Evolutionary conservation across 2,113 vertebrate species (phyloP).

Genomic region (Vimba vimba): DNA sequence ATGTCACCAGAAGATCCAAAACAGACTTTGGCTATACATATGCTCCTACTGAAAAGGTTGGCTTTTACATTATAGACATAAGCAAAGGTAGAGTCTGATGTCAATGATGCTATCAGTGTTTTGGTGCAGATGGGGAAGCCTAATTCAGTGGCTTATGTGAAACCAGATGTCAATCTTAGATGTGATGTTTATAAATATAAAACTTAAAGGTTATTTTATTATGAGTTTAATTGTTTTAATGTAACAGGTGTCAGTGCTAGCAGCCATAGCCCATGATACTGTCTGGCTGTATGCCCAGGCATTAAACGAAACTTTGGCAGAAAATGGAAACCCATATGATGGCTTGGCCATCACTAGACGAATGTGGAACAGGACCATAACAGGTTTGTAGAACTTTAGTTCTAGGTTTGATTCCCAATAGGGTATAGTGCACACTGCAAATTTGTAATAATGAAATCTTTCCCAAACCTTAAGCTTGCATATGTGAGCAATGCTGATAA

Average conservation of each 20-base stretch:
- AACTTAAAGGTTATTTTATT: neutral
- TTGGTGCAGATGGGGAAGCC: neutral
- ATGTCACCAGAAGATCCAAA: slow-evolving; percentile 57
- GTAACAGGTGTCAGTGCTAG: slow-evolving; percentile 58
- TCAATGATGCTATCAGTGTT: neutral
- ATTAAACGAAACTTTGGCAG: slow-evolving; percentile 56
- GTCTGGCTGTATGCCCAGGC: slow-evolving; percentile 62
- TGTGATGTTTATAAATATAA: neutral
- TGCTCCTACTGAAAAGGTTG: slow-evolving; percentile 49
- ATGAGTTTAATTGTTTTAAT: neutral
- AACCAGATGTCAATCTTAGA: neutral
- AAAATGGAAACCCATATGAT: slow-evolving; percentile 56
- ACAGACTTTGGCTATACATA: slow-evolving; percentile 57
- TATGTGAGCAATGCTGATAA: neutral
- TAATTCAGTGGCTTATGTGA: too few relatives aligned
- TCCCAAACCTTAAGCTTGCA: neutral
- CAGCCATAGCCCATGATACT: slow-evolving; percentile 60
- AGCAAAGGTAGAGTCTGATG: neutral
- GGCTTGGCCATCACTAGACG: slow-evolving; percentile 48
- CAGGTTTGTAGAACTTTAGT: slow-evolving; percentile 40
- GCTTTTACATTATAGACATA: neutral
- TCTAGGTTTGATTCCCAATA: neutral
- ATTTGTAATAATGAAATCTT: neutral
- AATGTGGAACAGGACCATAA: slow-evolving; percentile 62
- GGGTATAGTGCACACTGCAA: neutral